Evolutionary conservation across 2,113 vertebrate genomes (phyloP).

Genomic region (Cyphomyrus discorhynchus): DNA sequence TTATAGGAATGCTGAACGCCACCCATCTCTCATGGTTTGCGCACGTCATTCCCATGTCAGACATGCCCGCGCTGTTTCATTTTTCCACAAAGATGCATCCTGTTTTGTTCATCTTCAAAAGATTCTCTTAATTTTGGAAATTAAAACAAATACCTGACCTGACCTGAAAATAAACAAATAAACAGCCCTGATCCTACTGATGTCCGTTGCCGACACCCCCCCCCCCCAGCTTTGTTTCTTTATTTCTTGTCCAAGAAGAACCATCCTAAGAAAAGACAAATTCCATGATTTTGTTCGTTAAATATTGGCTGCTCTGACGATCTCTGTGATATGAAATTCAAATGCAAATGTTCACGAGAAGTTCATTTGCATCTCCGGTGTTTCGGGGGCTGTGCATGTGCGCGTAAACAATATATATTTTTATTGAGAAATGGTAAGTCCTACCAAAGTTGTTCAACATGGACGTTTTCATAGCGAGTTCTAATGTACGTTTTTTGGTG

Average conservation of each 20-base stretch:
- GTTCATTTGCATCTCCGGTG: background rate
- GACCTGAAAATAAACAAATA: background rate
- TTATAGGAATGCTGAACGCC: background rate
- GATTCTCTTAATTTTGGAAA: background rate
- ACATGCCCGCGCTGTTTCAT: background rate
- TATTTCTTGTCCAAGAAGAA: background rate
- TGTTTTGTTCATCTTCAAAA: background rate
- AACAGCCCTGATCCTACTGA: background rate
- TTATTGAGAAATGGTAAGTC: constrained; percentile 6
- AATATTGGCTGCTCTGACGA: background rate
- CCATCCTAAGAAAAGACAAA: constrained; percentile 8
- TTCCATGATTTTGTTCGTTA: background rate
- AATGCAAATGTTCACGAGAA: background rate
- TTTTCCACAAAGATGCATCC: background rate
- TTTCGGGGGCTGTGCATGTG: background rate
- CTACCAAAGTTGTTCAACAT: background rate
- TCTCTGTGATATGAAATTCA: background rate
- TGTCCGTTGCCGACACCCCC: background rate
- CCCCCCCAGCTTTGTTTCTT: background rate
- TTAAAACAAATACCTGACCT: background rate
- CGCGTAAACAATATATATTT: background rate
- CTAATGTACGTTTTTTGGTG: background rate
- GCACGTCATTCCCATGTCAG: background rate
- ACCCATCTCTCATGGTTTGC: background rate
- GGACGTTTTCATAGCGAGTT: background rate